phyloP scores from a whole-genome alignment of 1,140 invertebrate genomes.

The Nymphalis io region DNA sequence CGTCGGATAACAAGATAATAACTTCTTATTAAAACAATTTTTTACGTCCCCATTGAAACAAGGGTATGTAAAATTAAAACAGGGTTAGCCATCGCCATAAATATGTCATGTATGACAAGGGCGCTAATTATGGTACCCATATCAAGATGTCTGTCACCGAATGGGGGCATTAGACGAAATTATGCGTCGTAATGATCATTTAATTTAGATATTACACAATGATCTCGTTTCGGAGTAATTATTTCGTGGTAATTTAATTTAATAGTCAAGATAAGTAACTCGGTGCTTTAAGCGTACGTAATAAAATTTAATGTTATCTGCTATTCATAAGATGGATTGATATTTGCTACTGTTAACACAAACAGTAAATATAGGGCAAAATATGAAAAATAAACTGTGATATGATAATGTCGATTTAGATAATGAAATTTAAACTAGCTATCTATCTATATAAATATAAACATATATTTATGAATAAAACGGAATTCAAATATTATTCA shows the following conservation, averaged over 20 bases:
- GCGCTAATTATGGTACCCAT: slow-evolving; percentile 37
- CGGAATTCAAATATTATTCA: neutral
- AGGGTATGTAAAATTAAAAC: slow-evolving; percentile 26
- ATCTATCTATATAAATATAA: too few relatives aligned
- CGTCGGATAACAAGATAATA: too few relatives aligned
- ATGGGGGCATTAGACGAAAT: slow-evolving; percentile 26
- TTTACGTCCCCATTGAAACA: slow-evolving; percentile 2
- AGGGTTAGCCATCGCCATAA: slow-evolving; percentile 26
- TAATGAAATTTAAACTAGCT: too few relatives aligned
- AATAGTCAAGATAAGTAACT: neutral
- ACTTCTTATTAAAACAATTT: too few relatives aligned
- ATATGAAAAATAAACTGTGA: too few relatives aligned
- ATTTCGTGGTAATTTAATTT: neutral
- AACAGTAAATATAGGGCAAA: too few relatives aligned
- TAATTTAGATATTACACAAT: slow-evolving; percentile 32
- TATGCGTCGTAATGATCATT: slow-evolving; percentile 31
- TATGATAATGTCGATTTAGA: too few relatives aligned
- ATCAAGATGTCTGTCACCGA: slow-evolving; percentile 29
- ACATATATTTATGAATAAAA: too few relatives aligned
- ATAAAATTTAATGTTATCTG: neutral
- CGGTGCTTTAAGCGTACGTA: neutral
- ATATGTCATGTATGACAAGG: slow-evolving; percentile 39
- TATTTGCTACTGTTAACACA: too few relatives aligned
- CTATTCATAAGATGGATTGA: neutral
- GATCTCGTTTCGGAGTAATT: slow-evolving; percentile 8